Conservation (phyloP, 1,140 invertebrate genomes). For the Heliconius hewitsoni region DNA sequence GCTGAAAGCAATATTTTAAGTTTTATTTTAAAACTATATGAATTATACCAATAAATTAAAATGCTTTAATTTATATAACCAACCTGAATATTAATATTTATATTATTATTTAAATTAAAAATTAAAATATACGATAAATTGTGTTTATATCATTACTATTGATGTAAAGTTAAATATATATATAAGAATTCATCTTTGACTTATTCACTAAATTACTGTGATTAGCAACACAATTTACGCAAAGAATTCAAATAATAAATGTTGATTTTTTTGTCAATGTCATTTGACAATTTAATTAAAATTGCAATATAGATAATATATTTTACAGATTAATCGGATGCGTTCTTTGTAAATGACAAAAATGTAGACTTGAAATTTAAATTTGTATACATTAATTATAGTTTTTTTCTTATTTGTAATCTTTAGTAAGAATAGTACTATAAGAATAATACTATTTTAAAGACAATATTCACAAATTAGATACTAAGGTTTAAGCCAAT, state of each 20-base stretch:
- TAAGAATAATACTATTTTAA: no score
- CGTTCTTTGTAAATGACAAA: neutral
- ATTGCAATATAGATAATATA: neutral
- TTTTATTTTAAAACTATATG: neutral
- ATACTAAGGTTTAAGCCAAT: no score
- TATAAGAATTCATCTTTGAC: neutral
- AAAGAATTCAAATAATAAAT: conserved; percentile 12
- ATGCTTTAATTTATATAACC: conserved; percentile 18
- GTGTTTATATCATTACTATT: neutral
- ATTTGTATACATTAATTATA: neutral
- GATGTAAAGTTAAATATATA: neutral
- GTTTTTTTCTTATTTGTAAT: no score
- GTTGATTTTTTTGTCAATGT: conserved; percentile 7
- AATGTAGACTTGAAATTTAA: neutral
- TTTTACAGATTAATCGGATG: neutral
- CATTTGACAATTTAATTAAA: neutral
- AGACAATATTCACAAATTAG: no score
- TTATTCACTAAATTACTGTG: neutral
- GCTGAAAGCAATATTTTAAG: conserved; percentile 11
- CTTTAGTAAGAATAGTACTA: no score
- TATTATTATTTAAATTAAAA: neutral
- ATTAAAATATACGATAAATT: neutral
- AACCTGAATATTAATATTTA: conserved; percentile 18
- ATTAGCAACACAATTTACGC: neutral
- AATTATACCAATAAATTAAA: conserved; percentile 13